Conservation (phyloP, 2,888 invertebrate genomes). For the Trissolcus japonicus region DNA sequence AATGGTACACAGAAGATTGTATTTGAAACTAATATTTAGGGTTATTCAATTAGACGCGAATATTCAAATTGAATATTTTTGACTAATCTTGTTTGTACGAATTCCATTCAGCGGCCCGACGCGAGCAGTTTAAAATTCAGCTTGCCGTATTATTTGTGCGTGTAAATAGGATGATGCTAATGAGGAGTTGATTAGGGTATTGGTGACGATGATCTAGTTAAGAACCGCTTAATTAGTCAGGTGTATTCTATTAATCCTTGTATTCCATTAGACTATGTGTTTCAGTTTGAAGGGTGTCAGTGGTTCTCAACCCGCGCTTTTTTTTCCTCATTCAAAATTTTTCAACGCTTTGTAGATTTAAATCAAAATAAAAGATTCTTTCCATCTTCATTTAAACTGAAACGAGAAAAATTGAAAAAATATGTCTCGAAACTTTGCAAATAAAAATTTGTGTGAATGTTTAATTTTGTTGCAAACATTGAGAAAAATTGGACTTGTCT, state of each 20-base stretch:
- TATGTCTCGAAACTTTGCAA: neutral
- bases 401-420: too few relatives aligned
- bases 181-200: slow-evolving; percentile 72
- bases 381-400: too few relatives aligned
- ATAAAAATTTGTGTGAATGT: neutral
- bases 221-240: slow-evolving; percentile 72
- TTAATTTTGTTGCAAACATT: neutral
- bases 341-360: neutral
- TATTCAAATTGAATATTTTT: slow-evolving; percentile 33
- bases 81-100: slow-evolving; percentile 46
- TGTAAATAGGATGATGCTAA: slow-evolving; percentile 70
- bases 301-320: slow-evolving; percentile 59
- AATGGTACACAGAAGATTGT: slow-evolving; percentile 1
- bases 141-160: slow-evolving; percentile 60
- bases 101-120: slow-evolving; percentile 19
- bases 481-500: neutral
- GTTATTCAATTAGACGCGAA: slow-evolving; percentile 25
- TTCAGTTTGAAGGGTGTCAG: slow-evolving; percentile 60
- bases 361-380: neutral
- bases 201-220: slow-evolving; percentile 72
- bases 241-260: slow-evolving; percentile 71
- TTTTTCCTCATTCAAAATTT: neutral
- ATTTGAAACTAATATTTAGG: slow-evolving; percentile 15
- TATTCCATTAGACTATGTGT: slow-evolving; percentile 67
- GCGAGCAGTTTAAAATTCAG: slow-evolving; percentile 54